These are phyloP conservation scores for Origma solitaria DNA, from an alignment of 2,113 vertebrate species.

Conservation along the genomic window DNA sequence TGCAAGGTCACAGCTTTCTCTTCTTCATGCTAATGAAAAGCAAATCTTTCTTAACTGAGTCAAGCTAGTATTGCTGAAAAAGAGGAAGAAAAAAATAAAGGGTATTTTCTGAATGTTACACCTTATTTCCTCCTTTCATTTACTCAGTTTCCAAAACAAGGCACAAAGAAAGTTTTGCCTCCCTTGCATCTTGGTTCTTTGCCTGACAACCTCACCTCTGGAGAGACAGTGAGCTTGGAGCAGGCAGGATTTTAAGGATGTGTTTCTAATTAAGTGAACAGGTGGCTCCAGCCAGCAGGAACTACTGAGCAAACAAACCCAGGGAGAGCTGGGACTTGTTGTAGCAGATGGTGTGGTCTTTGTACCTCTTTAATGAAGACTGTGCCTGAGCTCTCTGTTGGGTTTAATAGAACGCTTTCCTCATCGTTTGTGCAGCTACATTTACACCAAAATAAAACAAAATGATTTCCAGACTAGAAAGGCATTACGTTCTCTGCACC, in stretches of 20 bases:
- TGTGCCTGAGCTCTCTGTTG: slow-evolving; percentile 25
- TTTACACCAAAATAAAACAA: slow-evolving; percentile 3
- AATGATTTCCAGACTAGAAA: neutral
- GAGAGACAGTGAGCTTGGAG: neutral
- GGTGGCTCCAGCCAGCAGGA: slow-evolving; percentile 57
- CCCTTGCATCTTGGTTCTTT: neutral
- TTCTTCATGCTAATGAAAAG: neutral
- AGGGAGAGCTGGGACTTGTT: slow-evolving; percentile 31
- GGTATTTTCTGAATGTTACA: neutral
- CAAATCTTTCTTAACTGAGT: neutral
- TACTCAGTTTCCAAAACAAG: neutral
- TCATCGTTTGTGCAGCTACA: neutral
- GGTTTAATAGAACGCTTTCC: neutral
- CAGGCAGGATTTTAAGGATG: slow-evolving; percentile 16
- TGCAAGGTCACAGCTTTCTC: neutral
- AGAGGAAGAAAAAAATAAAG: neutral
- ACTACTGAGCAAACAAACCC: slow-evolving; percentile 54
- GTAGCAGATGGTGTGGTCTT: slow-evolving; percentile 61
- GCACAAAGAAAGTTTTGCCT: neutral
- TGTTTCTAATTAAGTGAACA: slow-evolving; percentile 62
- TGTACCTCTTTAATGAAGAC: slow-evolving; percentile 58
- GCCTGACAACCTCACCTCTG: neutral
- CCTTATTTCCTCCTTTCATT: neutral
- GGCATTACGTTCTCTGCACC: neutral
- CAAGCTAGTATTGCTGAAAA: neutral